Conservation (phyloP, 1,140 invertebrate species). For the Schmidtea mediterranea region DNA sequence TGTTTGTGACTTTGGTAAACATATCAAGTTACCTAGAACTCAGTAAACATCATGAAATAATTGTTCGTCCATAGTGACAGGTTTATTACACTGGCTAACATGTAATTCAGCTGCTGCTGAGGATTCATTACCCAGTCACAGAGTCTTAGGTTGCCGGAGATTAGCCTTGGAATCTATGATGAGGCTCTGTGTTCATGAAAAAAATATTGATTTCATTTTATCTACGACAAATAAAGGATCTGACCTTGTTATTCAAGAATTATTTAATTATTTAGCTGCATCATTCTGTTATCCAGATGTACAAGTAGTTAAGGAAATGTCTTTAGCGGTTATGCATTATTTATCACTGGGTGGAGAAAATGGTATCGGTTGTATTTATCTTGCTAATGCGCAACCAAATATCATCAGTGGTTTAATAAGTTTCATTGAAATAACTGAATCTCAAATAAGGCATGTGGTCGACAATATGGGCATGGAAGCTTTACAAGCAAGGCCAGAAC, state of each 20-base stretch:
- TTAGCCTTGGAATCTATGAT: slow-evolving; percentile 80
- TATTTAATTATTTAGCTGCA: not conserved
- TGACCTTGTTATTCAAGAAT: not conserved
- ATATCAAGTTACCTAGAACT: slow-evolving; percentile 69
- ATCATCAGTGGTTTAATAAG: not conserved
- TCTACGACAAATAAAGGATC: slow-evolving; percentile 35
- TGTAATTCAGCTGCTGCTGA: slow-evolving; percentile 75
- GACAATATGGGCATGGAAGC: slow-evolving; percentile 43
- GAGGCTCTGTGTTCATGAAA: slow-evolving; percentile 79
- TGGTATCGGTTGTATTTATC: not conserved
- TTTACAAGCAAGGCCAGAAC: slow-evolving; percentile 77
- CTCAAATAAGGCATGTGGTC: not conserved
- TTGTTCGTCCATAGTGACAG: slow-evolving; percentile 69
- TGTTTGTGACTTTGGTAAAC: slow-evolving; percentile 67
- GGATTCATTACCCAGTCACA: slow-evolving; percentile 54
- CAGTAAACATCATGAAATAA: slow-evolving; percentile 51
- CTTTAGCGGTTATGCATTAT: not conserved
- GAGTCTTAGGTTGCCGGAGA: slow-evolving; percentile 53
- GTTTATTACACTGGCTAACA: slow-evolving; percentile 73
- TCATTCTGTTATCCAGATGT: not conserved
- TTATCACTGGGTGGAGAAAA: slow-evolving; percentile 8
- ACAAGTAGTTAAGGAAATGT: slow-evolving; percentile 1
- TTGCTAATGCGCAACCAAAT: not conserved
- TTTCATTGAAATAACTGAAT: slow-evolving; percentile 3
- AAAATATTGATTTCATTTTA: slow-evolving; percentile 81